Evolutionary conservation across 2,888 invertebrate genomes (phyloP).

Genomic region (Nematopogon swammerdamellus): DNA sequence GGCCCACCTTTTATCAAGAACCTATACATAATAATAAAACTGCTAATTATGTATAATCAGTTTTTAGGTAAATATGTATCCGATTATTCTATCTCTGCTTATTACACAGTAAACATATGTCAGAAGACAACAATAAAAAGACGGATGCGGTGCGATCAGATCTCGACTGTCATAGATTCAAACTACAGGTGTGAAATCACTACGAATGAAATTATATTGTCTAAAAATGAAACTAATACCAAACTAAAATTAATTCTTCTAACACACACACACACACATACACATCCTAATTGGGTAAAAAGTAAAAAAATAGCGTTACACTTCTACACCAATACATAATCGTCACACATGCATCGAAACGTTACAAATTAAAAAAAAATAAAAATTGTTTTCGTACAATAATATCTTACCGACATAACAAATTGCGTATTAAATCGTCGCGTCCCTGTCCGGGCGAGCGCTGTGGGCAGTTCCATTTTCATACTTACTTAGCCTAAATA

Average conservation of each 20-base stretch:
- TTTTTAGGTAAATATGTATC: too few species aligned
- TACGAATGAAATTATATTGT: conserved; percentile 46
- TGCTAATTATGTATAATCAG: too few species aligned
- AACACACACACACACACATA: conserved; percentile 55
- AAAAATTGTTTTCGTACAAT: conserved; percentile 45
- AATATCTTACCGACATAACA: conserved; percentile 54
- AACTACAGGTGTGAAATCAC: conserved; percentile 36
- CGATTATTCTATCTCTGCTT: too few species aligned
- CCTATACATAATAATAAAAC: too few species aligned
- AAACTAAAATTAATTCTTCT: conserved; percentile 54
- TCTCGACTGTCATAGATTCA: conserved; percentile 61
- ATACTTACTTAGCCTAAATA: background rate
- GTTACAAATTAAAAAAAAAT: conserved; percentile 51
- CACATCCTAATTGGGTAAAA: conserved; percentile 29
- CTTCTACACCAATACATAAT: conserved; percentile 40
- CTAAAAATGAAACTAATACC: conserved; percentile 42
- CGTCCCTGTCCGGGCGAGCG: conserved; percentile 44
- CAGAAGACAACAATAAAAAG: background rate
- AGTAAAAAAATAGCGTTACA: conserved; percentile 36
- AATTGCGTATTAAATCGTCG: conserved; percentile 44
- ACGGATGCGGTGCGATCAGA: conserved; percentile 41
- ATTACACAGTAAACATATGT: too few species aligned
- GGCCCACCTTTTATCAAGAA: too few species aligned
- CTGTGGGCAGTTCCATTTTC: background rate
- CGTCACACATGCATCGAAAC: conserved; percentile 52